Evolutionary conservation across 2,797 vertebrate species (phyloP), one percentile per base, ranked within the genome.

Genomic region (Octomys mimax): DNA sequence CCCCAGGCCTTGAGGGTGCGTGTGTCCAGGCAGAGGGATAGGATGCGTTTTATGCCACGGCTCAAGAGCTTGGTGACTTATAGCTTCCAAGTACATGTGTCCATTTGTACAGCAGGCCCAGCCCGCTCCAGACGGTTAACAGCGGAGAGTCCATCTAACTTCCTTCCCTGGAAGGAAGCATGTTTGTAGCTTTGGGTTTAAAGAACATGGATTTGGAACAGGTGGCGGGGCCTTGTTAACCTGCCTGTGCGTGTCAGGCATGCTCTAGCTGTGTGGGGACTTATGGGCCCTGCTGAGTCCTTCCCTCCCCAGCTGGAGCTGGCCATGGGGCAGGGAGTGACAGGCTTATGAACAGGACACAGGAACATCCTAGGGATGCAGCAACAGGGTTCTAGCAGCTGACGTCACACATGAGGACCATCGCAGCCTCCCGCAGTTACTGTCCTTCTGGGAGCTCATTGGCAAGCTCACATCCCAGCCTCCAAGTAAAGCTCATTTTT

Each of bases 331-430:
- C 5, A 2, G 21, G 59, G 14, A 8, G 3, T 10, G 7, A 66
- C 6, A 6, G 22, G 52, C 52, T 80, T 7, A 10, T 0, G 0
- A 68, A 10, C 0, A 70, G 31, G 61, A 28, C 3, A 7, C n/a
- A 8, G 52, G 22, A n/a, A 5, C 7, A 6, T 73, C 91, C 36
- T 8, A 0, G 13, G 79, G 28, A 12, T 14, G 46, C 18, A 31
- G 5, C 9, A 57, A 8, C 11, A 9, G 2, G 12, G 11, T 1
- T 3, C 52, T 52, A 22, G 52, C 52, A 21, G 42, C 70, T 3
- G 19, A n/a, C 57, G 8, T 46, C 1, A 26, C 3, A 19, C 18
- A 0, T 1, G 1, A 18, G 0, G 4, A 7, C 12, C 0, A 31
- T 31, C 31, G 5, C 9, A 7, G 79, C 52, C 54, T 24, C 19